Base-by-base conservation (phyloP, 1,140 invertebrate genomes). In the Bombus balteatus region DNA sequence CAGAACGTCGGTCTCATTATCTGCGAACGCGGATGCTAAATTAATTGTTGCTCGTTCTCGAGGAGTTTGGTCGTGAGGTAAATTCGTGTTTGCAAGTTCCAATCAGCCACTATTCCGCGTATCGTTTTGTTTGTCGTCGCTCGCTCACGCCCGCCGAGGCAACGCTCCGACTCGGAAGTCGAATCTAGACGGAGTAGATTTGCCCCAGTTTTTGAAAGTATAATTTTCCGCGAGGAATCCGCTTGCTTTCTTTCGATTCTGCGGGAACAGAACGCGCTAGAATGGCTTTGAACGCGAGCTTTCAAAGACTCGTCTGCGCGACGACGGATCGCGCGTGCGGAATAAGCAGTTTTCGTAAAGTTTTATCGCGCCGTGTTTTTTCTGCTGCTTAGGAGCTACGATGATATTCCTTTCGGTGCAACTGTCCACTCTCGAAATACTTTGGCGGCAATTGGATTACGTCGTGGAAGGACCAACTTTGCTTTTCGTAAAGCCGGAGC, bases 1-100 rank as follows among this genome's bases (percentile, higher is more conserved):
- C 37, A 13, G 37, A 77, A 47, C 18, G 74, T 57, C n/a, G 81
- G 34, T 22, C 47, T 77, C 74, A 78, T 83, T 78, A 78, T 83
- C 82, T 3, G 32, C 43, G 15, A 83, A 59, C 65, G 70, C n/a
- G 41, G 6, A 28, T 39, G 43, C 47, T 83, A 70, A 83, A 78
- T 83, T 78, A 78, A 83, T 78, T 18, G 74, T 70, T 78, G 65
- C 39, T 78, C 25, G n/a, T 25, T 53, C 37, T 34, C 32, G 62
- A 32, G 47, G 2, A 72, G 79, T 59, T 81, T 28, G 53, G 34
- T 34, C 47, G 37, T 43, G 74, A 28, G 41, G 74, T 8, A n/a
- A 65, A 47, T 39, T 66, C 53, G 39, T 8, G 71, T 47, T 82
- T 22, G 5, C 70, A 8, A 78, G 3, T 77, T 70, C 8, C 74